Evolutionary conservation across 2,888 invertebrate species (phyloP).

Genomic region (Gari tellinella): DNA sequence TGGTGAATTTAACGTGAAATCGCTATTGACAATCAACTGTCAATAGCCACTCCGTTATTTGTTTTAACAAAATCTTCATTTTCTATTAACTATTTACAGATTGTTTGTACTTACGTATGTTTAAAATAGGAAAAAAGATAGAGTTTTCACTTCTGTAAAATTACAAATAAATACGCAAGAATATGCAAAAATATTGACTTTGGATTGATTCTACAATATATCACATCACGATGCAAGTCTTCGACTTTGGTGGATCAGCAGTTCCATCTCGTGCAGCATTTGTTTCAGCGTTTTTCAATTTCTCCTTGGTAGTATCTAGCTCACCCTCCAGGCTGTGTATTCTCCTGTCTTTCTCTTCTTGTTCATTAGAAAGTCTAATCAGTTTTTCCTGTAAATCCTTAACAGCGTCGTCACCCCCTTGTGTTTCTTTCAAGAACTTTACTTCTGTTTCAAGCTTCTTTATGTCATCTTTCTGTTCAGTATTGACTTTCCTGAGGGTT

Average conservation of each 20-base stretch:
- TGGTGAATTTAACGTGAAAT: too few species aligned
- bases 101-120: too few species aligned
- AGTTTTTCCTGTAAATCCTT: slow-evolving; percentile 66
- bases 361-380: slow-evolving; percentile 64
- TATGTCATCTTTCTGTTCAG: slow-evolving; percentile 56
- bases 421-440: slow-evolving; percentile 54
- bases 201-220: too few species aligned
- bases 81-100: too few species aligned
- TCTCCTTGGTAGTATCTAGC: slow-evolving; percentile 59
- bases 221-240: slow-evolving; percentile 60
- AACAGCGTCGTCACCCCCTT: slow-evolving; percentile 60
- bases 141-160: too few species aligned
- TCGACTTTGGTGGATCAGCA: slow-evolving; percentile 44
- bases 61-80: too few species aligned
- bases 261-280: slow-evolving; percentile 27
- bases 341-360: slow-evolving; percentile 68
- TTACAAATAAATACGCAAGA: too few species aligned
- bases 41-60: too few species aligned
- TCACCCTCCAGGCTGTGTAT: slow-evolving; percentile 65
- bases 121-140: too few species aligned
- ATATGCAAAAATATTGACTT: too few species aligned
- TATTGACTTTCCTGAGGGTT: slow-evolving; percentile 55
- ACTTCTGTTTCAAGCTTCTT: slow-evolving; percentile 56
- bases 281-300: slow-evolving; percentile 54
- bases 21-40: too few species aligned